Base-by-base conservation (phyloP, 53 echinoderm and acorn worm species). In the Mesocentrotus franciscanus region DNA sequence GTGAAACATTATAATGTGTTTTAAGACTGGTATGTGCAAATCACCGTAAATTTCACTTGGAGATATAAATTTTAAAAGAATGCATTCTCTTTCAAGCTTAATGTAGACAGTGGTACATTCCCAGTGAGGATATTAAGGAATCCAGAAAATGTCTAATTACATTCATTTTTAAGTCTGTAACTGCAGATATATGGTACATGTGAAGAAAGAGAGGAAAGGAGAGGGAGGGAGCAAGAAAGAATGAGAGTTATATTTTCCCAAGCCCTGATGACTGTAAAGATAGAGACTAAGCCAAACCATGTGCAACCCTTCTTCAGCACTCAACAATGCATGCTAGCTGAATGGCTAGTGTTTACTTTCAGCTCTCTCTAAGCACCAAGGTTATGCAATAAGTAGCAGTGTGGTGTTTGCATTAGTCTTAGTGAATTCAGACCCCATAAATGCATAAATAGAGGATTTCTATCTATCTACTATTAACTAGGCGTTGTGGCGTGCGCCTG, bases 331-430 rank as follows among this genome's bases (percentile, higher is more conserved):
- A 84, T 87, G 26, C 27, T 64, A 27, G 87, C 57, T 87, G 87
- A 87, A 87, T 87, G 58, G 10, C n/a, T 39, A 57, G 87, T 91
- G 91, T 91, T 91, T 91, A 91, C 66, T 91, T 29, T 91, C 61
- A 20, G 9, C 66, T 66, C 66, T 39, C 58, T 66, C 33, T 36
- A 56, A 61, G 91, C 66, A 64, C 91, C 91, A 91, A 64, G 91
- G 91, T 91, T 91, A 66, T 61, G 66, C 91, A 91, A 91, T 91
- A 91, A 91, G 91, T 64, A 91, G 91, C 91, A 60, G 34, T 91
- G 66, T 62, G 62, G 39, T 91, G 68, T 91, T 35, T 87, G 57
- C 15, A 27, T 87, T 91, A 91, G 91, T 91, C 91, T 59, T 36
- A 13, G 5, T 22, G 14, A 5, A 57, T 62, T 20, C 91, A 91